These are phyloP conservation scores for Montipora foliosa DNA, from an alignment of 64 coral and sea anemone genomes.

Conservation along the genomic window DNA sequence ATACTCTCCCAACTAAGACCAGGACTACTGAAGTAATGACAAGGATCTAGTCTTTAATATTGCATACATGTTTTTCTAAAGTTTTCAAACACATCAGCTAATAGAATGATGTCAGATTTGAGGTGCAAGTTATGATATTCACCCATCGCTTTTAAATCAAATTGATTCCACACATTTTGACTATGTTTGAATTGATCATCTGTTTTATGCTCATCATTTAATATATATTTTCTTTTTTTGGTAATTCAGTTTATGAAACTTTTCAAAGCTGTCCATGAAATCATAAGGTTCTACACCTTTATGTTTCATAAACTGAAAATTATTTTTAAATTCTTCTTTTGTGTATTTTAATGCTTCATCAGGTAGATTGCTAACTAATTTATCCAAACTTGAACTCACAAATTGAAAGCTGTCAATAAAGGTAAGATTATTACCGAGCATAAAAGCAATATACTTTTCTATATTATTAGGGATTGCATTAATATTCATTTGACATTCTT, in stretches of 20 bases:
- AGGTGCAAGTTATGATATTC: neutral
- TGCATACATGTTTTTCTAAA: neutral
- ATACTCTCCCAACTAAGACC: constrained; percentile 30
- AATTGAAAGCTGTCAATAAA: constrained; percentile 31
- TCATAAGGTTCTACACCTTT: constrained; percentile 13
- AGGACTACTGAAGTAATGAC: neutral
- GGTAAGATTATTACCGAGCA: neutral
- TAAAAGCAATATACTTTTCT: constrained; percentile 43
- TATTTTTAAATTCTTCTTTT: neutral
- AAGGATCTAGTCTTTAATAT: neutral
- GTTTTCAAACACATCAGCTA: neutral
- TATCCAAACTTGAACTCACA: neutral
- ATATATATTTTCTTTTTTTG: neutral
- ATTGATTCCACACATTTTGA: neutral
- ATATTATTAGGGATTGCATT: constrained; percentile 16
- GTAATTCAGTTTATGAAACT: neutral
- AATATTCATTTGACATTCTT: neutral
- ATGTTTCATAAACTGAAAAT: neutral
- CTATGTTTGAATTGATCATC: neutral
- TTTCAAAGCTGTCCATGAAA: neutral
- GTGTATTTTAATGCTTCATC: neutral
- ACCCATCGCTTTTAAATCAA: neutral
- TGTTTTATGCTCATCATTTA: neutral
- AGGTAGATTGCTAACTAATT: constrained; percentile 10
- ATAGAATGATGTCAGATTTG: neutral